Evolutionary conservation across 1,140 invertebrate species (phyloP), one percentile per base, ranked within the genome.

Genomic region (Camponotus vicinus): DNA sequence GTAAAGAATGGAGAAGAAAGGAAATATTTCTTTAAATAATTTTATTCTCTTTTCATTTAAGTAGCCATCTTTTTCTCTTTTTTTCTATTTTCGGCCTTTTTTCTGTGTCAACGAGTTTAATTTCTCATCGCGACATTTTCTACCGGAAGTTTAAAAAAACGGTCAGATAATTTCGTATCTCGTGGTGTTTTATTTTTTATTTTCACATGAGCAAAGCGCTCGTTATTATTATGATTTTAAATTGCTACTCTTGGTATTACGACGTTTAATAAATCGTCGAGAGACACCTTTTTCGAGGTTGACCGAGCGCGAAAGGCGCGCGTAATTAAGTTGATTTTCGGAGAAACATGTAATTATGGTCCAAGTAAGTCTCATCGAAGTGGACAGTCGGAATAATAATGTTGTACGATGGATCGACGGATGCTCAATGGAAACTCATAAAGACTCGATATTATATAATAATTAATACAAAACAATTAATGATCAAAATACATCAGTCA

Each of bases 171-270:
- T 89, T 89, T 89, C 84, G 78, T 55, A 64, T 61, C 71, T 42
- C 0, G 55, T 42, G 27, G 9, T 55, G 27, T 27, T 27, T 27
- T 27, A 27, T 27, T 27, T 27, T 27, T 27, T 27, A 55, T 73
- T 37, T 15, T 42, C 55, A 69, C 18, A 69, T 63, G 40, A 59
- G 67, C 71, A 61, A 82, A 86, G 21, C 55, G 8, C 59, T 86
- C 61, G 45, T 89, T 88, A 86, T 66, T 77, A 61, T 86, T 61
- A 21, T 52, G 63, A 55, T 57, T 55, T 73, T 52, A 83, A 83
- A 83, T 83, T 83, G 27, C 79, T 45, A 73, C 79, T 27, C 32
- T 27, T n/a, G 55, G 15, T 15, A 49, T 83, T 49, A 73, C 27
- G 66, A 7, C 9, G 49, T 9, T 80, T 70, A 61, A 80, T 80